Evolutionary conservation across 2,888 invertebrate genomes (phyloP).

Genomic region (Cephus nigrinus): DNA sequence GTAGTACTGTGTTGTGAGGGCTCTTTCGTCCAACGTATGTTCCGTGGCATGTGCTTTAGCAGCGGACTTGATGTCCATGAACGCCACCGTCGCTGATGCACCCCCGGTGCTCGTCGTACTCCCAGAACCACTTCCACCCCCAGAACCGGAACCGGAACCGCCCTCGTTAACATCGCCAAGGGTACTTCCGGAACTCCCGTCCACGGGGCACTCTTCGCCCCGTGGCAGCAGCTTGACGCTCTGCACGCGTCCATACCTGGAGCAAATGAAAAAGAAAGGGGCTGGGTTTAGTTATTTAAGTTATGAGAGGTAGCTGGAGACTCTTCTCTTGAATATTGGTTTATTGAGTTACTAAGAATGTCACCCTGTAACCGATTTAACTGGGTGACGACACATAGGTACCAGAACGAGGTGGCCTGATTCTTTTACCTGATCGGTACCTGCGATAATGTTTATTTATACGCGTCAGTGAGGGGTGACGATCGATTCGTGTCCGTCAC

Average conservation of each 20-base stretch:
- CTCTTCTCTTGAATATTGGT: no score
- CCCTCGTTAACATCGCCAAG: conserved; percentile 67
- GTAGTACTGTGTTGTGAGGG: conserved; percentile 91
- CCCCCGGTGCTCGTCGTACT: conserved; percentile 72
- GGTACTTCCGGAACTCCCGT: conserved; percentile 67
- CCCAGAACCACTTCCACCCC: conserved; percentile 63
- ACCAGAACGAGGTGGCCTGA: no score
- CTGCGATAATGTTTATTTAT: no score
- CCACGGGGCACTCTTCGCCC: conserved; percentile 67
- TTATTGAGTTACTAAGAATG: no score
- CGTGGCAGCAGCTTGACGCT: conserved; percentile 91
- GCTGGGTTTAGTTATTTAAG: no score
- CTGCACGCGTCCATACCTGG: conserved; percentile 97
- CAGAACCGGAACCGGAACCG: conserved; percentile 54
- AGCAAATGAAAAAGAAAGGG: conserved; percentile 51
- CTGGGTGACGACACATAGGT: no score
- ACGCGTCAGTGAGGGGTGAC: no score
- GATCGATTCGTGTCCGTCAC: no score
- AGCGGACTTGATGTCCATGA: conserved; percentile 97
- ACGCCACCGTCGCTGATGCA: conserved; percentile 90
- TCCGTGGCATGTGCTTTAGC: conserved; percentile 93
- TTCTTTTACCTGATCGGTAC: no score
- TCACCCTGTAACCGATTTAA: no score
- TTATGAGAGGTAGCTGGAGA: no score
- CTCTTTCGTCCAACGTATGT: conserved; percentile 88